Evolutionary conservation across 2,113 vertebrate species (phyloP).

Genomic region (Lepidothrix coronata): DNA sequence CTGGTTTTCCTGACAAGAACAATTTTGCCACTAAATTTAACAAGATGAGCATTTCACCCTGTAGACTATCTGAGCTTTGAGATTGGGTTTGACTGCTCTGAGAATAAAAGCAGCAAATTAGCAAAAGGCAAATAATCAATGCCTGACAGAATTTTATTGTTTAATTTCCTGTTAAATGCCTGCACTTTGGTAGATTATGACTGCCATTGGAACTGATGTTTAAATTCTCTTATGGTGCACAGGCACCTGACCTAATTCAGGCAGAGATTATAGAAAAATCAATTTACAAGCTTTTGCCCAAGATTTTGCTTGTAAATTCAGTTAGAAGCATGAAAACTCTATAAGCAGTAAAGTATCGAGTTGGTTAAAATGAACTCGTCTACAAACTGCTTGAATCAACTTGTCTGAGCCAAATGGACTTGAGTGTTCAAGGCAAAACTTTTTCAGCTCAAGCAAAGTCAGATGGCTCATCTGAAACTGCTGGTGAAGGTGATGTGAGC

Average conservation of each 20-base stretch:
- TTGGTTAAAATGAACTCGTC: background rate
- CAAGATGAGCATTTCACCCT: background rate
- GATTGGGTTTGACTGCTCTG: background rate
- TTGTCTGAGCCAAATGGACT: background rate
- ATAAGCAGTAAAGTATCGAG: background rate
- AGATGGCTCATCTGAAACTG: background rate
- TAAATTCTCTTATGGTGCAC: conserved; percentile 21
- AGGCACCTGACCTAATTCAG: conserved; percentile 10
- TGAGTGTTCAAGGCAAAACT: background rate
- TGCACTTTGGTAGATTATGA: background rate
- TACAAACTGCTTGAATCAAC: background rate
- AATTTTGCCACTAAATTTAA: background rate
- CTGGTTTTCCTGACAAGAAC: background rate
- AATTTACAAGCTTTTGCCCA: conserved; percentile 37
- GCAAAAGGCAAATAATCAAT: background rate
- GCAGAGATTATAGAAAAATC: conserved; percentile 27
- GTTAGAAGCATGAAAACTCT: conserved; percentile 30
- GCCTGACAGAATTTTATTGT: background rate
- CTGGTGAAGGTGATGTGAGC: background rate
- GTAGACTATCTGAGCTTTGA: background rate
- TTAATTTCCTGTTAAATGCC: background rate
- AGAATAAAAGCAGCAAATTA: background rate
- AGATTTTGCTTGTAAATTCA: conserved; percentile 38
- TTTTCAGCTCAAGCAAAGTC: background rate
- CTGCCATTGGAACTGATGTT: background rate